Base-by-base conservation (phyloP, 2,113 vertebrate genomes). In the Azemiops feae region DNA sequence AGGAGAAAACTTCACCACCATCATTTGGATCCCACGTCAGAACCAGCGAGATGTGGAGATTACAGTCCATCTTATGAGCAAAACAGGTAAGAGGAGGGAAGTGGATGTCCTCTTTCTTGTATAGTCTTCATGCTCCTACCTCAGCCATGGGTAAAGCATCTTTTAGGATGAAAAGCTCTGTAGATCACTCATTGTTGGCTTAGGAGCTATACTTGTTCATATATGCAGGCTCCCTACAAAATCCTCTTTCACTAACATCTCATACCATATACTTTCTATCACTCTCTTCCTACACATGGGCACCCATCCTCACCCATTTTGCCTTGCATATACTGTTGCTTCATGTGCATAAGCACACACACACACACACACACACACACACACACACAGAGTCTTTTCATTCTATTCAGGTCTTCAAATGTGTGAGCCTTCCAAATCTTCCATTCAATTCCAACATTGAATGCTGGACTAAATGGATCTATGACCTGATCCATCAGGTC, bases 1-100 rank as follows among this genome's bases (percentile, higher is more conserved):
- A 30, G 89, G 92, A 25, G 69, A 64, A 57, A 93, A 93, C 47
- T 93, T 43, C 45, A 93, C 92, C 55, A 64, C 89, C 22, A 93
- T 93, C 89, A 30, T 8, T 16, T 93, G 92, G 92, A 87, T 11
- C 34, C 55, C 89, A 11, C 89, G 22, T 12, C 27, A 60, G 8
- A 90, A 60, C 16, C 89, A 90, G n/a, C 89, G 81, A 87, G 89
- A 87, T 12, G 22, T 90, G 23, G 89, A 93, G 88, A 60, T 93
- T 87, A 25, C 54, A 22, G 30, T 93, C n/a, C 45, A 45, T 45
- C 16, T 93, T n/a, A 90, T 93, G 92, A 90, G 34, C 81, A 93
- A 93, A 85, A 53, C 89, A 14, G 92, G 92, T 93, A 90, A 90
- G 88, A 57, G 22, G 47, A 52, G 58, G 14, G 12, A 39, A 0